phyloP scores from a whole-genome alignment of 2,888 invertebrate genomes.

The Pecten maximus region DNA sequence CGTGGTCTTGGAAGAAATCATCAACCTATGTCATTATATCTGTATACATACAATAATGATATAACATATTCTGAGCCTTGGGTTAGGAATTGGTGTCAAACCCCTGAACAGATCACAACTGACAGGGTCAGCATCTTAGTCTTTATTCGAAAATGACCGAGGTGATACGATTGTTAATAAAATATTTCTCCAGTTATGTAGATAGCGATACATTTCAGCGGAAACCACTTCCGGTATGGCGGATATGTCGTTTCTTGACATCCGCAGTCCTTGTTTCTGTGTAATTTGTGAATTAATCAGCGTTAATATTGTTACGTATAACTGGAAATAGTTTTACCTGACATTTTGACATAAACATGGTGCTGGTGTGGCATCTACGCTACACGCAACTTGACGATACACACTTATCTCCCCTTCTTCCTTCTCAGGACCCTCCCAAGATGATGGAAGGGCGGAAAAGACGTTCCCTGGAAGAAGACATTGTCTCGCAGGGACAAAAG shows the following conservation, averaged over 20 bases:
- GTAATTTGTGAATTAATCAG: neutral
- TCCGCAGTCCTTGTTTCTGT: neutral
- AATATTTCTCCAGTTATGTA: neutral
- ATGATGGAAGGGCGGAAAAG: slow-evolving; percentile 2
- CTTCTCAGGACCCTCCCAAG: neutral
- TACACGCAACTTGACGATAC: neutral
- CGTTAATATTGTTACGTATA: neutral
- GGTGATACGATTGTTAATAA: neutral
- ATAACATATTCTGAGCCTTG: too few species aligned
- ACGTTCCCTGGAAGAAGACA: neutral
- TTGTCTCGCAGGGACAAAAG: neutral
- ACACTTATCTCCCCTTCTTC: neutral
- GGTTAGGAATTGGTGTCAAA: too few species aligned
- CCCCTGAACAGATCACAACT: too few species aligned
- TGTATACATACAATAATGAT: too few species aligned
- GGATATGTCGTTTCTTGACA: neutral
- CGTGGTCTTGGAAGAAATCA: too few species aligned
- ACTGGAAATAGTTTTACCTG: too few species aligned
- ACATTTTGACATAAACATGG: neutral
- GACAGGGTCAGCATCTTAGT: too few species aligned
- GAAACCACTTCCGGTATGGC: neutral
- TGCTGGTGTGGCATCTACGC: neutral
- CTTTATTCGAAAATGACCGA: neutral
- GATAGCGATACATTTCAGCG: neutral
- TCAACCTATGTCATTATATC: too few species aligned